Percentiles rank a stretch among this genome's conserved stretches.
Conservation (phyloP, 2,113 vertebrate genomes). For the Alexandromys fortis region DNA sequence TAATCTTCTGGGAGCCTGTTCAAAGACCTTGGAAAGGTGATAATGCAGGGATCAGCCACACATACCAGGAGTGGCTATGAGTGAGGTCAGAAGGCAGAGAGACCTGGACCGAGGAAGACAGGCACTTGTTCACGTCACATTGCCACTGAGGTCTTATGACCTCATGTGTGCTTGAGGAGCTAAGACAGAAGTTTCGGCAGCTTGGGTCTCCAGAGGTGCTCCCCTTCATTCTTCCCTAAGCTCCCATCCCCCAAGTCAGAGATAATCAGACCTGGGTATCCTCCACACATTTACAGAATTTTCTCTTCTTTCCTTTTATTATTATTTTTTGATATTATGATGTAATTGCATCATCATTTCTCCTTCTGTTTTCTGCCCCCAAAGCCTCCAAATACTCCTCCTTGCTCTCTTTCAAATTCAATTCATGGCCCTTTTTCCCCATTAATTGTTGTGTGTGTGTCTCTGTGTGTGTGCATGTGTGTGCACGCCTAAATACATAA, state of each 20-base stretch:
- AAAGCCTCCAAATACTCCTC: not conserved
- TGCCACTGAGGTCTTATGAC: not conserved
- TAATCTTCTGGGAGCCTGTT: not conserved
- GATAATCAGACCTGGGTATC: slow-evolving; percentile 4
- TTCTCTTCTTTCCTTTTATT: not conserved
- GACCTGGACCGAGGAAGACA: not conserved
- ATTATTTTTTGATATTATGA: not conserved
- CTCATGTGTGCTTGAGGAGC: fast-evolving
- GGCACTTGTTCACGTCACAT: not conserved
- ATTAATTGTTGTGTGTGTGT: not conserved
- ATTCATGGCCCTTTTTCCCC: not conserved
- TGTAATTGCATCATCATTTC: not conserved
- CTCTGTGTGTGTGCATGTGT: not conserved
- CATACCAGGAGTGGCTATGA: not conserved
- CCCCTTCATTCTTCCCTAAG: not conserved
- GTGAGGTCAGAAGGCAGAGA: not conserved
- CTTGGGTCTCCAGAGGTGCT: not conserved
- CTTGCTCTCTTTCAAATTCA: not conserved
- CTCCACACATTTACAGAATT: slow-evolving; percentile 2
- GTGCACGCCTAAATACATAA: not conserved
- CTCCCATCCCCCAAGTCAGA: not conserved
- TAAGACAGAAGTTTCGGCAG: not conserved
- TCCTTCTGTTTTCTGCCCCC: not conserved
- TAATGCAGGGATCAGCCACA: not conserved
- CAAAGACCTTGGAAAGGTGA: not conserved